Evolutionary conservation across 2,113 vertebrate genomes (phyloP), one percentile per base, ranked within the genome.

Genomic region (Parus major): DNA sequence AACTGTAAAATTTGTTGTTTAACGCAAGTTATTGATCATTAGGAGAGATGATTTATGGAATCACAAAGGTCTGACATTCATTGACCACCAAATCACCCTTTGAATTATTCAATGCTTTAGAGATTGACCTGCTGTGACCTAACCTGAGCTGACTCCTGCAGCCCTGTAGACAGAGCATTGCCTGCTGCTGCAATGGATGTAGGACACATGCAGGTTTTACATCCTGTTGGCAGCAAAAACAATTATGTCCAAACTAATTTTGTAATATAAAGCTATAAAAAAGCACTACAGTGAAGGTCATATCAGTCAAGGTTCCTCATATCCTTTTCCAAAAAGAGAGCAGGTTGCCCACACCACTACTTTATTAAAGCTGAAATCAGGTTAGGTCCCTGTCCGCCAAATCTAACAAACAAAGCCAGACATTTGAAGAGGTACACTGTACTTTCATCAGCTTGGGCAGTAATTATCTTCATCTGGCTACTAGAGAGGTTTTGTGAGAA

Each of bases 91-190:
- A 94, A 88, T 91, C 86, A 86, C 86, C 83, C 81, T 96, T 95
- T 97, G 71, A 97, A 98, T 97, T 97, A 97, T 97, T 98, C 92
- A 97, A 2, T 52, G 56, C 66, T 88, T 94, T 84, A 65, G 89
- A 95, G 82, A 84, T 89, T 88, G 90, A 87, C 91, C 89, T 76
- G 41, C 80, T 42, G 68, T 79, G 79, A 90, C 85, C 89, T 65
- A 53, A 41, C 52, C 28, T 53, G 57, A 71, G 47, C 57, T 66
- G 86, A 27, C 31, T 35, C 12, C 39, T 59, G 50, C 39, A 70
- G 75, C 78, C 66, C 31, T 36, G 55, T 31, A 66, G 56, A 61
- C 33, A 66, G 56, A 61, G 22, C 39, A 18, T 22, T 76, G 70
- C 63, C 49, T 41, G 65, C 82, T 88, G 79, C 85, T 56, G 68